phyloP scores from a whole-genome alignment of 2,797 vertebrate genomes.

The Myotis pilosus region DNA sequence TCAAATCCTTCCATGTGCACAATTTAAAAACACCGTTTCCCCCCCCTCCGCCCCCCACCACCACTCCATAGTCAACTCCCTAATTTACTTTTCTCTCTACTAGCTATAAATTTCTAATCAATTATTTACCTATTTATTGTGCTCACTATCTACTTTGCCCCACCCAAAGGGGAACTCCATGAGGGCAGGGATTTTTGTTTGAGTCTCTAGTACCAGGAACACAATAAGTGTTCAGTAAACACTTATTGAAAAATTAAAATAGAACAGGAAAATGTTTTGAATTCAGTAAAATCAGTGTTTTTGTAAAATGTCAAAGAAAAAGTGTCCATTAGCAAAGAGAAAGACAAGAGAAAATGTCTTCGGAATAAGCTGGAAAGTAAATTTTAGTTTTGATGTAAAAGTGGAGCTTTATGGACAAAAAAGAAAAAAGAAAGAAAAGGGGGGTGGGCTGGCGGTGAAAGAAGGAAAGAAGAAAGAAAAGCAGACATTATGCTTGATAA shows the following conservation, averaged over 20 bases:
- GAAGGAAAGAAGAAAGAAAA: not conserved
- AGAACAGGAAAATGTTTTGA: not conserved
- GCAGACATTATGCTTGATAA: not conserved
- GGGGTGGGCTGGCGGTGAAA: accelerated
- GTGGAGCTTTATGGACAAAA: not conserved
- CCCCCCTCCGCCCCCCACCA: too few species aligned
- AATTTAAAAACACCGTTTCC: not conserved
- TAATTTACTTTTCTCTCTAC: not conserved
- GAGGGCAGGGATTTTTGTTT: not conserved
- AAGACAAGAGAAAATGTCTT: not conserved
- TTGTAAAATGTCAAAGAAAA: not conserved
- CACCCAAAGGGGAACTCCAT: not conserved
- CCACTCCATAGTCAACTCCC: not conserved
- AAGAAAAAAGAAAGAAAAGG: not conserved
- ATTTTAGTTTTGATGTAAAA: not conserved
- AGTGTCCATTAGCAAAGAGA: not conserved
- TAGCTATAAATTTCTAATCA: not conserved
- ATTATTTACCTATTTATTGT: not conserved
- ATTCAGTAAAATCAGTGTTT: not conserved
- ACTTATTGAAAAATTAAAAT: not conserved
- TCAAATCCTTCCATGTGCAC: not conserved
- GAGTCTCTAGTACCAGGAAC: not conserved
- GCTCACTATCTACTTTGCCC: not conserved
- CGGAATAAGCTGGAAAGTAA: not conserved
- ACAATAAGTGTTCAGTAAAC: not conserved